A percentile compares a stretch with the other conserved stretches of the same genome.
phyloP scores from a whole-genome alignment of 2,888 invertebrate species.

The Mythimna albipuncta region DNA sequence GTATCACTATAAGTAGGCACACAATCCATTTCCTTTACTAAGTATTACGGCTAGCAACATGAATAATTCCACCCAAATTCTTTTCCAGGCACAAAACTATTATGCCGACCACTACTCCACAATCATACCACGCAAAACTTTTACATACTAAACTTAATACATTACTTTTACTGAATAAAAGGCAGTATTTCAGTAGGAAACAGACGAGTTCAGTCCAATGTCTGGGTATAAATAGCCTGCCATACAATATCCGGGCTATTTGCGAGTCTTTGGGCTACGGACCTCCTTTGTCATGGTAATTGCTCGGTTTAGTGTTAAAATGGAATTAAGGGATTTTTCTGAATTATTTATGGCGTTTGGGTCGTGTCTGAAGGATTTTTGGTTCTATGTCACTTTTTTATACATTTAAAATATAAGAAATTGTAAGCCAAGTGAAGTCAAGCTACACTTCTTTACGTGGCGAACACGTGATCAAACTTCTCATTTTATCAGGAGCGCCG shows the following conservation, averaged over 20 bases:
- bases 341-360: constrained; percentile 30
- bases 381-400: constrained; percentile 4
- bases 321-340: constrained; percentile 16
- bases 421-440: too few species aligned
- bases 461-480: too few species aligned
- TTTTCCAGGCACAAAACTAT: neutral
- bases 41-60: neutral
- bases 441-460: too few species aligned
- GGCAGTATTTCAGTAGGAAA: constrained; percentile 39
- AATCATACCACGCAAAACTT: constrained; percentile 29
- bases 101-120: constrained; percentile 15
- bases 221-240: constrained; percentile 27
- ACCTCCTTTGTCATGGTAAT: constrained; percentile 56
- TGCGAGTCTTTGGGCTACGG: constrained; percentile 7
- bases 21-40: neutral
- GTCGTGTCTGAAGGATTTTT: constrained; percentile 8
- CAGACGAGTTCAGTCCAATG: constrained; percentile 32
- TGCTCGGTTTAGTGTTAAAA: constrained; percentile 32
- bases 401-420: neutral
- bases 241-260: constrained; percentile 51
- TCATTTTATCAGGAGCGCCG: too few species aligned
- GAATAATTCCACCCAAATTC: neutral
- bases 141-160: constrained; percentile 11
- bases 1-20: too few species aligned
- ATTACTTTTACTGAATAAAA: constrained; percentile 38